Conservation (phyloP, 2,888 invertebrate genomes). For the Drosophila formosana region DNA sequence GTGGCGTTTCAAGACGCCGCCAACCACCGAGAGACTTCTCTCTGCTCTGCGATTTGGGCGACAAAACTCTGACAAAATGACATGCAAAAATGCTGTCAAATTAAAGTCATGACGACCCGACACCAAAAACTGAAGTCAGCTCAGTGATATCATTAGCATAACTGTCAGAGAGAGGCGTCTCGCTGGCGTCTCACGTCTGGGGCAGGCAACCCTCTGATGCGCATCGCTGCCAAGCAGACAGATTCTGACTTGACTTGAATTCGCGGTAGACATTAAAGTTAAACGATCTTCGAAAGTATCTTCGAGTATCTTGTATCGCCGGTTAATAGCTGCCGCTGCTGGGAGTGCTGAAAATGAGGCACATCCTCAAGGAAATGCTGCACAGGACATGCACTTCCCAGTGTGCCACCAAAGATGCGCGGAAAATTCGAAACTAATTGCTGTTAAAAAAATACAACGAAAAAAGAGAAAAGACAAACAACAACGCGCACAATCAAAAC, state of each 20-base stretch:
- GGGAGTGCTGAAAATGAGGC: slow-evolving; percentile 49
- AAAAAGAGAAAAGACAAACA: slow-evolving; percentile 15
- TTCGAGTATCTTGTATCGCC: not conserved
- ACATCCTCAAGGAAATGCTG: slow-evolving; percentile 66
- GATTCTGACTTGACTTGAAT: slow-evolving; percentile 46
- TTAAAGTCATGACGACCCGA: slow-evolving; percentile 70
- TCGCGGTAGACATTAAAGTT: slow-evolving; percentile 50
- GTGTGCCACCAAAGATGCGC: slow-evolving; percentile 78
- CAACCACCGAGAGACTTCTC: slow-evolving; percentile 12
- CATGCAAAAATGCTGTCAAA: slow-evolving; percentile 82
- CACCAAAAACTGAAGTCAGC: slow-evolving; percentile 29
- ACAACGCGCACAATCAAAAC: slow-evolving; percentile 70
- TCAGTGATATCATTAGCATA: slow-evolving; percentile 71
- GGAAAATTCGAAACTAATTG: slow-evolving; percentile 68
- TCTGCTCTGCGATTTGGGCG: slow-evolving; percentile 30
- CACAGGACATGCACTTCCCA: slow-evolving; percentile 56
- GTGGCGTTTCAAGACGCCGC: slow-evolving; percentile 81
- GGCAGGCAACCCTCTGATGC: slow-evolving; percentile 32
- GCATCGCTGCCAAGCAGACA: slow-evolving; percentile 73
- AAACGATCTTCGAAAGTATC: not conserved
- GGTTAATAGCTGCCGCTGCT: slow-evolving; percentile 17
- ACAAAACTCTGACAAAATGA: slow-evolving; percentile 68
- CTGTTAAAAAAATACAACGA: slow-evolving; percentile 34
- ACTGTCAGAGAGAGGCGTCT: slow-evolving; percentile 68
- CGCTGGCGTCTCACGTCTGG: slow-evolving; percentile 18